phyloP scores from a whole-genome alignment of 2,113 vertebrate genomes.

The Atractosteus spatula region DNA sequence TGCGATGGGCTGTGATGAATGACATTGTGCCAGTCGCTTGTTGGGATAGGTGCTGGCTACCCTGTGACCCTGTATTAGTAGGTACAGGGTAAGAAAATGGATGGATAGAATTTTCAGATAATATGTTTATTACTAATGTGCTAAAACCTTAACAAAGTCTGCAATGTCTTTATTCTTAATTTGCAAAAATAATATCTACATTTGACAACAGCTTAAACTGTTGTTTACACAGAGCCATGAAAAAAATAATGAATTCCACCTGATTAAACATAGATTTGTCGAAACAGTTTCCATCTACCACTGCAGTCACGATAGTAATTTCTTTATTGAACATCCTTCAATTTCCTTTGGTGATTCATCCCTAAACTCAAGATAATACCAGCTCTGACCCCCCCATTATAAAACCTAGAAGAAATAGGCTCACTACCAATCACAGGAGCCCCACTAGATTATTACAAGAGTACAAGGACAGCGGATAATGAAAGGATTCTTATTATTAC shows the following conservation, averaged over 20 bases:
- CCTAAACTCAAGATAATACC: background rate
- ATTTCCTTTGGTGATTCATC: background rate
- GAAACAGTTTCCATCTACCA: background rate
- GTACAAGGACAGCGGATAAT: background rate
- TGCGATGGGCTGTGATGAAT: no score
- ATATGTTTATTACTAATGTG: no score
- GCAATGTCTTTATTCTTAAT: background rate
- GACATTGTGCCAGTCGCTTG: no score
- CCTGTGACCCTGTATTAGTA: no score
- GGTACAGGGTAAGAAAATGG: no score
- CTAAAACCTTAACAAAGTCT: no score
- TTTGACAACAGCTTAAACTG: background rate
- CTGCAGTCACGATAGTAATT: background rate
- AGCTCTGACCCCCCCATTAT: background rate
- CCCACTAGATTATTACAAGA: background rate
- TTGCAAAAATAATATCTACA: background rate
- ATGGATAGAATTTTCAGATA: no score
- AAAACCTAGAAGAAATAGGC: background rate
- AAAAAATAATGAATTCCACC: background rate
- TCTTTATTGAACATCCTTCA: background rate
- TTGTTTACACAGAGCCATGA: background rate
- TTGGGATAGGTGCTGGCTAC: no score
- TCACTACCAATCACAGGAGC: no score
- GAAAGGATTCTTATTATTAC: background rate
- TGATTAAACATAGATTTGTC: background rate